These are phyloP conservation scores for Gerris buenoi DNA, from an alignment of 1,140 invertebrate species.

Conservation along the genomic window DNA sequence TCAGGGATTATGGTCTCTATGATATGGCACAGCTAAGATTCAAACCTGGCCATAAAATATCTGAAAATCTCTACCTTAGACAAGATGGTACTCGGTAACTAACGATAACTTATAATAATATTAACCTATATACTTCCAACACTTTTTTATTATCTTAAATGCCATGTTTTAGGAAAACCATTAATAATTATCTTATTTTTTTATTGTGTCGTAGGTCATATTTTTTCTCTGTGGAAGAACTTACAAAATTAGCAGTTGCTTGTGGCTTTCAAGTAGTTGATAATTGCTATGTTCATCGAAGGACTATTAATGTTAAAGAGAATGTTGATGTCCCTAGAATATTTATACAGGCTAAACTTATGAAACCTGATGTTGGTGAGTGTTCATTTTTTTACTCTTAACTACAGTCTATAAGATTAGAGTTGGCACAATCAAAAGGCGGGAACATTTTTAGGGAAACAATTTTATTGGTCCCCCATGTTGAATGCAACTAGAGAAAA, in stretches of 20 bases:
- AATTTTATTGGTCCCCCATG: background rate
- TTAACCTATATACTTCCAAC: too few relatives aligned
- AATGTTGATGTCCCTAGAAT: slow-evolving; percentile 74
- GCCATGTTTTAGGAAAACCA: too few relatives aligned
- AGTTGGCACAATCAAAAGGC: background rate
- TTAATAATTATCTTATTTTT: too few relatives aligned
- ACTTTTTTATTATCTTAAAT: too few relatives aligned
- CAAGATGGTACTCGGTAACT: slow-evolving; percentile 97
- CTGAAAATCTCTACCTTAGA: slow-evolving; percentile 87
- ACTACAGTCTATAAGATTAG: background rate
- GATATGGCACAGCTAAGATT: slow-evolving; percentile 95
- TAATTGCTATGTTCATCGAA: slow-evolving; percentile 63
- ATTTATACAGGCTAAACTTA: slow-evolving; percentile 83
- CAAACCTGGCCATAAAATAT: slow-evolving; percentile 78
- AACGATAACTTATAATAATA: too few relatives aligned
- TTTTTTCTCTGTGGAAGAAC: slow-evolving; percentile 58
- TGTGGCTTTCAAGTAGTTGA: slow-evolving; percentile 50
- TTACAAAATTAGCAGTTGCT: slow-evolving; percentile 41
- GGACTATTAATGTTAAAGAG: slow-evolving; percentile 84
- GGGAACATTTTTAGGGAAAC: background rate
- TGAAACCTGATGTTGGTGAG: too few relatives aligned
- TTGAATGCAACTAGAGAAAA: background rate
- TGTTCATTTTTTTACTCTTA: background rate
- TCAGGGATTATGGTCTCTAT: slow-evolving; percentile 94
- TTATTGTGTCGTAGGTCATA: slow-evolving; percentile 58